Evolutionary conservation across 2,113 vertebrate species (phyloP), one percentile per base, ranked within the genome.

Genomic region (Nymphicus hollandicus): DNA sequence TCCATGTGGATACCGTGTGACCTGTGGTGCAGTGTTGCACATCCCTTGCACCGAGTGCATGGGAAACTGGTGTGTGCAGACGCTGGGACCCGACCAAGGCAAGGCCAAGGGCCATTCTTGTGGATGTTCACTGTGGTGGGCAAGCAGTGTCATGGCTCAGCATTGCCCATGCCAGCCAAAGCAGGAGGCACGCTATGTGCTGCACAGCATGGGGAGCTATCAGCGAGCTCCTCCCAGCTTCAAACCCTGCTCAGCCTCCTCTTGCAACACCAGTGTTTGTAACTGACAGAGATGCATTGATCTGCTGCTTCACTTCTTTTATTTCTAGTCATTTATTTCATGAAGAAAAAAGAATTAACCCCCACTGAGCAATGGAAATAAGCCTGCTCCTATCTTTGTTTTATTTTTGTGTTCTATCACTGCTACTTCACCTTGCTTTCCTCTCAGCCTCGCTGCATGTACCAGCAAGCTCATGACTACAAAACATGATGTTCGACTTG

Each of bases 81-180:
- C 0, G 0, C 27, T 0, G 0, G 60, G 65, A 61, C 28, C 14
- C 58, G 43, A 64, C 35, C 2, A 3, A 43, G 17, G 13, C n/a
- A 53, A 31, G 14, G 41, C 64, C 47, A 11, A 49, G 47, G 37
- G 25, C 39, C 52, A 2, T 22, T 49, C 63, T n/a, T 68, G 29
- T 1, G 4, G 47, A 15, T 25, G 14, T 6, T 64, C 5, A 1
- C 37, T 80, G 63, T 43, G 28, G 24, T 7, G 20, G 17, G 55
- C 13, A 22, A 56, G 49, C 31, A 63, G 37, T 6, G 12, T 56
- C 14, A 20, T 10, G 2, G 43, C 19, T 47, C 7, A 1, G 43
- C 17, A 16, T 56, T 25, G 2, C 76, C 33, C 5, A 6, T 22
- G 41, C 19, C 9, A 24, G 24, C 31, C 3, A 3, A 63, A 53